Evolutionary conservation across 1,140 invertebrate species (phyloP).

Genomic region (Drosophila willistoni): DNA sequence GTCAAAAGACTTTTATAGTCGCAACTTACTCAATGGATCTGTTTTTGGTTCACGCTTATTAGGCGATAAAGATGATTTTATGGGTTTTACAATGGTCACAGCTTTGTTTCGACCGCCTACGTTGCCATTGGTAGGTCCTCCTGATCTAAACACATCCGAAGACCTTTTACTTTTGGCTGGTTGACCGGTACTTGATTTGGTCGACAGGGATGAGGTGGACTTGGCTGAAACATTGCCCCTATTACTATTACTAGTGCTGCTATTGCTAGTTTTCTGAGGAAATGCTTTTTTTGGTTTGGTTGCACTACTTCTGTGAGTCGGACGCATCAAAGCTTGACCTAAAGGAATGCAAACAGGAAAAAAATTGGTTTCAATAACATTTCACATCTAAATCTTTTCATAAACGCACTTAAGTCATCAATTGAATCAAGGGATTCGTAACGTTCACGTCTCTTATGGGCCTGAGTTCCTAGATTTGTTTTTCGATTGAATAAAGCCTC

Average conservation of each 20-base stretch:
- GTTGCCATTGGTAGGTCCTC: slow-evolving; percentile 28
- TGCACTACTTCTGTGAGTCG: slow-evolving; percentile 19
- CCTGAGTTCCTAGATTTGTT: slow-evolving; percentile 18
- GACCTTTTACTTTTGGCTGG: not conserved
- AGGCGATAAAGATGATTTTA: slow-evolving; percentile 42
- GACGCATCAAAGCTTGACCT: slow-evolving; percentile 61
- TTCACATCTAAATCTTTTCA: too few species aligned
- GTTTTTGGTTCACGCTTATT: slow-evolving; percentile 55
- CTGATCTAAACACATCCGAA: not conserved
- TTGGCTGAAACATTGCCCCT: slow-evolving; percentile 5
- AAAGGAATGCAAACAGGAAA: not conserved
- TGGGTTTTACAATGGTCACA: slow-evolving; percentile 59
- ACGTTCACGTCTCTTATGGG: slow-evolving; percentile 40
- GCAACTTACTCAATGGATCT: slow-evolving; percentile 59
- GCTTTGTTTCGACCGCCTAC: slow-evolving; percentile 45
- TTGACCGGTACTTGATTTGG: slow-evolving; percentile 3
- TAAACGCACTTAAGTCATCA: slow-evolving; percentile 57
- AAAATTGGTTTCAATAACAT: too few species aligned
- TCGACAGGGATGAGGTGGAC: not conserved
- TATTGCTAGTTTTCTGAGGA: slow-evolving; percentile 20
- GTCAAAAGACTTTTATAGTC: not conserved
- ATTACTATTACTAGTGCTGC: slow-evolving; percentile 11
- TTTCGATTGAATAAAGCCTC: slow-evolving; percentile 49
- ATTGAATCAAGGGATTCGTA: slow-evolving; percentile 54
- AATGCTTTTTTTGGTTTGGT: slow-evolving; percentile 40